Conservation (phyloP, 2,888 invertebrate genomes). For the Apotomis turbidana region DNA sequence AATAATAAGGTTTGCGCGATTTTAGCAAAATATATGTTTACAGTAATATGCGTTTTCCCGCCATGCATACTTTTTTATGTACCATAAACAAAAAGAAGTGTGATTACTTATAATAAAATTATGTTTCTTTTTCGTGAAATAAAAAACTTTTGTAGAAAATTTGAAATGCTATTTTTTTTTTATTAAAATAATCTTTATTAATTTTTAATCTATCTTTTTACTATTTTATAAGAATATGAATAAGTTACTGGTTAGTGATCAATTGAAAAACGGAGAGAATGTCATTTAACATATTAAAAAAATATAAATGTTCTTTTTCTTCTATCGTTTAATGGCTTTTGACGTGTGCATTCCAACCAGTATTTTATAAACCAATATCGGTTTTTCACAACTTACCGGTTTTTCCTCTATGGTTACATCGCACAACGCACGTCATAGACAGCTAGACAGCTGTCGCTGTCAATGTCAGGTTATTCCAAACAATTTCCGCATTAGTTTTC, state of each 20-base stretch:
- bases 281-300: background rate
- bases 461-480: conserved; percentile 17
- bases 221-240: no score
- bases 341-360: background rate
- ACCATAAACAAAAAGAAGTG: conserved; percentile 2
- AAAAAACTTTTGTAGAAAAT: no score
- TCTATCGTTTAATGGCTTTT: background rate
- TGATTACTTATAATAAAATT: no score
- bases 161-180: no score
- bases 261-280: background rate
- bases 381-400: background rate
- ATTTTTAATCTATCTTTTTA: no score
- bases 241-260: background rate
- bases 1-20: background rate
- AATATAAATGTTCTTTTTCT: background rate
- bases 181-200: no score
- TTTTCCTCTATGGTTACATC: background rate
- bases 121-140: no score
- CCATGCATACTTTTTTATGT: conserved; percentile 10
- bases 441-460: no score
- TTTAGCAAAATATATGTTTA: background rate
- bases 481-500: conserved; percentile 35
- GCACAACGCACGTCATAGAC: conserved; percentile 6
- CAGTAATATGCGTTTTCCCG: conserved; percentile 11
- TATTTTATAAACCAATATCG: background rate